Conservation (phyloP, 2,888 invertebrate genomes). For the Tetranychus piercei region DNA sequence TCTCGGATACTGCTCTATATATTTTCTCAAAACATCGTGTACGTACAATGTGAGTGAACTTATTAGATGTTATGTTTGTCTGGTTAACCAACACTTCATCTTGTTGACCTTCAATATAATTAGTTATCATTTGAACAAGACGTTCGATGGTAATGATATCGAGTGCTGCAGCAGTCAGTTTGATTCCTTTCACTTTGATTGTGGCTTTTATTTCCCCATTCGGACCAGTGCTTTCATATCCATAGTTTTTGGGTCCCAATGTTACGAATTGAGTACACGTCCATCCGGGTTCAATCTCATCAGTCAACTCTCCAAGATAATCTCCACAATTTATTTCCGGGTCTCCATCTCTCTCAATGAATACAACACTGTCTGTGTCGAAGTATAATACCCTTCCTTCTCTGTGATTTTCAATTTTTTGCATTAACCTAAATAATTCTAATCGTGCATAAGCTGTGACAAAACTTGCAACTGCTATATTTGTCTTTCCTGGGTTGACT, state of each 20-base stretch:
- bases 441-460: no score
- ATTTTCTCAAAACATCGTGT: conserved; percentile 14
- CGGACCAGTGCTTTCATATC: neutral
- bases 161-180: no score
- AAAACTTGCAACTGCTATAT: no score
- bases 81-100: neutral
- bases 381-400: conserved; percentile 27
- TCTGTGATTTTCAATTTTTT: neutral
- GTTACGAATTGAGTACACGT: neutral
- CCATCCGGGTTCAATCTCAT: conserved; percentile 28
- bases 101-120: neutral
- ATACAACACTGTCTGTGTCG: conserved; percentile 33
- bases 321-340: conserved; percentile 25
- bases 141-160: neutral
- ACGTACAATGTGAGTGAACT: conserved; percentile 8
- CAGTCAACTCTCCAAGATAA: conserved; percentile 31
- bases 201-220: neutral
- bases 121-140: neutral
- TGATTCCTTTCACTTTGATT: conserved; percentile 8
- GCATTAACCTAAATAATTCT: no score
- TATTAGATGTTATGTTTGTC: neutral
- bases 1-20: conserved; percentile 13
- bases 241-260: conserved; percentile 8
- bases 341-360: conserved; percentile 18
- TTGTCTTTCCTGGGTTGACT: no score